Evolutionary conservation across 1,140 invertebrate genomes (phyloP), one percentile per base, ranked within the genome.

Genomic region (Drosophila elegans): DNA sequence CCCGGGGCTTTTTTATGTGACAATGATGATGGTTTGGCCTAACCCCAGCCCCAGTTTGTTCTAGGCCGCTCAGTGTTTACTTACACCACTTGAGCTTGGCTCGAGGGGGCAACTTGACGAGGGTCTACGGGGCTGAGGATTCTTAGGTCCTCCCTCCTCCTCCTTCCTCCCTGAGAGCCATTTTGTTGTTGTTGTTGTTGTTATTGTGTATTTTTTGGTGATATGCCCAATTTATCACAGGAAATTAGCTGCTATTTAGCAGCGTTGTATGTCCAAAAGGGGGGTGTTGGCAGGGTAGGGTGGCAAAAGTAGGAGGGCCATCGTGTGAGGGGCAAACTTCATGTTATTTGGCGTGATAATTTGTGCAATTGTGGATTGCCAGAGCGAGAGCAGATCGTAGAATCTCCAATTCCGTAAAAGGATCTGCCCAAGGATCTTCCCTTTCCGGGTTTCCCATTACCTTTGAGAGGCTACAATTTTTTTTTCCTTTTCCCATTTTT

Each of bases 171-270:
- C 62, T 86, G 82, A 86, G 78, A 81, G 74, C 66, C 52, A 68
- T 51, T 71, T 44, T 80, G 54, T 53, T 66, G 1, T 32, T n/a
- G n/a, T 49, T 10, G 34, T 34, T 61, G 16, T 21, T 21, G 16
- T 21, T 21, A 21, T 21, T 21, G 16, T 21, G 16, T 21, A 21
- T 13, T 29, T 54, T 25, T 61, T 66, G 54, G 73, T 83, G 88
- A 90, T 90, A 90, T 90, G 82, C 79, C 79, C 82, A 90, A 88
- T 90, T 90, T 90, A 90, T 90, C 77, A 83, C 82, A 88, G 88
- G 77, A 90, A 90, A 90, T 90, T 90, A 90, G 88, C 82, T 90
- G 88, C 88, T 90, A 90, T 90, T 90, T 90, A 90, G 80, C 76
- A 90, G 61, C 77, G 84, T 89, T 88, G 84, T 84, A 69, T 86